These are phyloP conservation scores for Drosophila conformis DNA, from an alignment of 2,888 invertebrate genomes.

Conservation along the genomic window DNA sequence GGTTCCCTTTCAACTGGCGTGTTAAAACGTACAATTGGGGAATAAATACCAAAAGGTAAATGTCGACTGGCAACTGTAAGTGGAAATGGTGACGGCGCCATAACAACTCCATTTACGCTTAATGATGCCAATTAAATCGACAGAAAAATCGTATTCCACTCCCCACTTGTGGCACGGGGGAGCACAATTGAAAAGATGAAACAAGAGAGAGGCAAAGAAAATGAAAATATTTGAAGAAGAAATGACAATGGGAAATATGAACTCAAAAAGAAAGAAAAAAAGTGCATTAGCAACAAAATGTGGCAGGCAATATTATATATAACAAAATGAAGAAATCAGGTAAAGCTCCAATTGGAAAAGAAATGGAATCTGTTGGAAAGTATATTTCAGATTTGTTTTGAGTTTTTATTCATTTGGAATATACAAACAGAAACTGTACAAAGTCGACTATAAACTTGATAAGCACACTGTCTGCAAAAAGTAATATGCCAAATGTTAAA, in stretches of 20 bases:
- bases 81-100: slow-evolving; percentile 19
- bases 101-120: slow-evolving; percentile 68
- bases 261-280: neutral
- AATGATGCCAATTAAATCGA: slow-evolving; percentile 79
- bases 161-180: neutral
- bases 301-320: too few relatives aligned
- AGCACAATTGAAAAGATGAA: slow-evolving; percentile 6
- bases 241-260: neutral
- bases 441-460: neutral
- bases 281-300: neutral
- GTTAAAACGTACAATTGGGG: slow-evolving; percentile 23
- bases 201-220: neutral
- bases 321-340: neutral
- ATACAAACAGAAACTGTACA: neutral
- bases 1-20: neutral
- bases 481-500: too few relatives aligned
- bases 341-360: neutral
- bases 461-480: neutral
- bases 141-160: slow-evolving; percentile 41
- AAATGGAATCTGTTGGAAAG: neutral
- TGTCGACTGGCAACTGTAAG: slow-evolving; percentile 15
- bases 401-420: too few relatives aligned
- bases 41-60: slow-evolving; percentile 38
- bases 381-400: too few relatives aligned
- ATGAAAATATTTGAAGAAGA: neutral